Percentiles rank a stretch among this genome's conserved stretches.
Evolutionary conservation across 2,888 invertebrate genomes (phyloP).

Genomic region (Minunthozetes semirufus): DNA sequence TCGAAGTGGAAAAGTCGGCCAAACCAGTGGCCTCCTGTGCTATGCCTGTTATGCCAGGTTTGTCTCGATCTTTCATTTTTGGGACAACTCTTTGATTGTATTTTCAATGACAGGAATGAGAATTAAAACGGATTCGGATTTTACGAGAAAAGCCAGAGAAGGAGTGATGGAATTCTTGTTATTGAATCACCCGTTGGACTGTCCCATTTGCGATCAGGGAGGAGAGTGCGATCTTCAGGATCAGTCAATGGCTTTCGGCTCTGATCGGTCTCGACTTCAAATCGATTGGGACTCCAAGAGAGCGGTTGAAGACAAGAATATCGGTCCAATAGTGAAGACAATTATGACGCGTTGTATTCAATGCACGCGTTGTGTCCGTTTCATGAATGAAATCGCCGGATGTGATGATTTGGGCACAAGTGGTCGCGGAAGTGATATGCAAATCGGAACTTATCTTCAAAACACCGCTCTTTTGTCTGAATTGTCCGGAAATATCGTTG

Average conservation of each 20-base stretch:
- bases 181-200: slow-evolving; percentile 97
- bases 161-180: slow-evolving; percentile 99
- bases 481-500: slow-evolving; percentile 95
- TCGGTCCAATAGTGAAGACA: slow-evolving; percentile 95
- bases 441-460: slow-evolving; percentile 97
- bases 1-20: slow-evolving; percentile 96
- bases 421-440: slow-evolving; percentile 91
- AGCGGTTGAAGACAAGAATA: slow-evolving; percentile 97
- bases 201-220: slow-evolving; percentile 97
- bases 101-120: slow-evolving; percentile 55
- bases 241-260: slow-evolving; percentile 97
- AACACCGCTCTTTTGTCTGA: slow-evolving; percentile 89
- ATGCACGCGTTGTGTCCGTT: slow-evolving; percentile 94
- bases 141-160: slow-evolving; percentile 66
- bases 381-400: slow-evolving; percentile 98
- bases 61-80: slow-evolving; percentile 60
- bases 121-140: slow-evolving; percentile 92
- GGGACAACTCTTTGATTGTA: not conserved
- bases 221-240: slow-evolving; percentile 72
- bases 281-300: slow-evolving; percentile 54
- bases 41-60: slow-evolving; percentile 94
- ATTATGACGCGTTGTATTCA: slow-evolving; percentile 99
- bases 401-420: slow-evolving; percentile 93
- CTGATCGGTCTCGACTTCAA: slow-evolving; percentile 60
- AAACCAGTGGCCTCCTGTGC: slow-evolving; percentile 99